Percentiles rank a stretch among this genome's conserved stretches.
These are phyloP conservation scores for Harlomillsia oculata DNA, from an alignment of 1,140 invertebrate genomes.

Conservation along the genomic window DNA sequence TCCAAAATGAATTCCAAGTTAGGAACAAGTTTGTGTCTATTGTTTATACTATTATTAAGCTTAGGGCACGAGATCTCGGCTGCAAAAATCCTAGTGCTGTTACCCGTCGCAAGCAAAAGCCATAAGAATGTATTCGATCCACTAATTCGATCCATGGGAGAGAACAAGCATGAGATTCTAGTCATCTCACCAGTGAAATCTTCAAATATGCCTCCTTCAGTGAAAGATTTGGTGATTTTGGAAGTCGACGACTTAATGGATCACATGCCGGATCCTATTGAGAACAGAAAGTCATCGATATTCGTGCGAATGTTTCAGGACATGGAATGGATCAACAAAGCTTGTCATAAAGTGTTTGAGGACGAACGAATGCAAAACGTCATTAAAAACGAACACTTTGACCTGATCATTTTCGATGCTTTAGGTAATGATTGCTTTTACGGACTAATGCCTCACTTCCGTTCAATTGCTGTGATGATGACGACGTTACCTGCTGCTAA, in stretches of 20 bases:
- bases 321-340: background rate
- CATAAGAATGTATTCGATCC: slow-evolving; percentile 49
- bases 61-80: background rate
- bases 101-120: slow-evolving; percentile 45
- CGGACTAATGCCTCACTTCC: slow-evolving; percentile 11
- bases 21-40: too few species aligned
- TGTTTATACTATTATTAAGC: background rate
- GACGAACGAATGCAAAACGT: slow-evolving; percentile 1
- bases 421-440: slow-evolving; percentile 36
- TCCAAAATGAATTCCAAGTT: too few species aligned
- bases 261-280: background rate
- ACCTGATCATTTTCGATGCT: slow-evolving; percentile 37
- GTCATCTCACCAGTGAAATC: background rate
- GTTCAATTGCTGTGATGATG: slow-evolving; percentile 4
- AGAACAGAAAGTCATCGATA: background rate
- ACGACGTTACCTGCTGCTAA: slow-evolving; percentile 3
- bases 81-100: slow-evolving; percentile 38
- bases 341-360: background rate
- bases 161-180: slow-evolving; percentile 15
- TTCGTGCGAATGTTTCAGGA: background rate
- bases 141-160: slow-evolving; percentile 12
- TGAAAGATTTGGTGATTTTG: background rate
- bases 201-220: background rate
- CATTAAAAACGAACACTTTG: slow-evolving; percentile 25
- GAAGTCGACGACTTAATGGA: background rate